Evolutionary conservation across 2,797 vertebrate genomes (phyloP).

Genomic region (Coracias cyanogaster): DNA sequence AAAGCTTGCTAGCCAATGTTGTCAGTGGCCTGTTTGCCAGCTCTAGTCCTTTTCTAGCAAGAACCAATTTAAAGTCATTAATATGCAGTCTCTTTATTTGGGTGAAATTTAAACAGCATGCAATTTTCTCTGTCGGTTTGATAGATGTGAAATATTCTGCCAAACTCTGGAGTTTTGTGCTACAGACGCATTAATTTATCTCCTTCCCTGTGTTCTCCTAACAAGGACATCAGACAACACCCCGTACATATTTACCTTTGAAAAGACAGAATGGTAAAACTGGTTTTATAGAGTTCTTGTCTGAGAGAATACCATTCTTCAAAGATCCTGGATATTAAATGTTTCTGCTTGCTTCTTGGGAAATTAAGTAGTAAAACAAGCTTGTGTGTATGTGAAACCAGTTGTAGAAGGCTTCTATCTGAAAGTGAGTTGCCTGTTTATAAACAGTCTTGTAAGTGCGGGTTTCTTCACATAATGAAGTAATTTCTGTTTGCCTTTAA

Average conservation of each 20-base stretch:
- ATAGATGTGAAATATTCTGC: not conserved
- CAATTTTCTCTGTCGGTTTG: not conserved
- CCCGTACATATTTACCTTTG: not conserved
- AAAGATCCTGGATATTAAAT: constrained; percentile 9
- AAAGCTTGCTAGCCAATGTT: not conserved
- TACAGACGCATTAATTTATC: not conserved
- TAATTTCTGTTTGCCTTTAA: not conserved
- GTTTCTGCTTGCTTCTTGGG: constrained; percentile 10
- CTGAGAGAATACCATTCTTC: constrained; percentile 1
- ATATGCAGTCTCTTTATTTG: not conserved
- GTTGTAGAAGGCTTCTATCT: not conserved
- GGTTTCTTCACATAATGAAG: not conserved
- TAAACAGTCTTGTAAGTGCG: not conserved
- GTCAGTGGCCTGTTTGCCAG: not conserved
- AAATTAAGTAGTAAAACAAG: constrained; percentile 45
- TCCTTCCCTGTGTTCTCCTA: not conserved
- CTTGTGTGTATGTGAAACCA: not conserved
- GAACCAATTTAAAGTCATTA: not conserved
- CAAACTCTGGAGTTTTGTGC: not conserved
- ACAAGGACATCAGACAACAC: constrained; percentile 1
- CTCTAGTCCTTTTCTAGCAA: not conserved
- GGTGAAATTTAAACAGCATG: not conserved
- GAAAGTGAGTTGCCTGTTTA: not conserved
- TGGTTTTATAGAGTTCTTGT: constrained; percentile 14
- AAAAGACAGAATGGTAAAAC: constrained; percentile 31